These are phyloP conservation scores for Gari tellinella DNA, from an alignment of 2,888 invertebrate genomes.

Conservation along the genomic window DNA sequence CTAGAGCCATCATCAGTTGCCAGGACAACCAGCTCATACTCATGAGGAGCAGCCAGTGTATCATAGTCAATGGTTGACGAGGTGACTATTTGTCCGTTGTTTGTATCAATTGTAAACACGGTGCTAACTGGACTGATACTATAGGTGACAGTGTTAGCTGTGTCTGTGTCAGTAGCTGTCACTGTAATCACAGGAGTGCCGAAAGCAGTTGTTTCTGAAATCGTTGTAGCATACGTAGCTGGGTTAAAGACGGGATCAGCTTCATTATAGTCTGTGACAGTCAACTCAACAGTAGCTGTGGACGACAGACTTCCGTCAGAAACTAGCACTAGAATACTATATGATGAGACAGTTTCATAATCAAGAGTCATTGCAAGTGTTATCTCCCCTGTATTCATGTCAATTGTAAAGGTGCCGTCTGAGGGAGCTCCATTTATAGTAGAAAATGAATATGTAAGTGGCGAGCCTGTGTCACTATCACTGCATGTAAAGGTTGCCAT, in stretches of 20 bases:
- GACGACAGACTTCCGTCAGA: conserved; percentile 36
- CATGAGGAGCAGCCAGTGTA: conserved; percentile 51
- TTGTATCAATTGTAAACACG: conserved; percentile 61
- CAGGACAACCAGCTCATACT: conserved; percentile 55
- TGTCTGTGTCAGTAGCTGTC: conserved; percentile 66
- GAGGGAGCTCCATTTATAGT: conserved; percentile 57
- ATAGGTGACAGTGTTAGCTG: conserved; percentile 44
- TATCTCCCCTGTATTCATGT: conserved; percentile 54
- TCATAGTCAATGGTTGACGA: conserved; percentile 60
- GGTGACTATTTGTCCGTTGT: conserved; percentile 62
- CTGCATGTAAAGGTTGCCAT: conserved; percentile 61
- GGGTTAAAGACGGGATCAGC: conserved; percentile 59
- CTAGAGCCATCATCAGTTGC: conserved; percentile 55
- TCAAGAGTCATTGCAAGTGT: conserved; percentile 43
- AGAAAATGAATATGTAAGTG: conserved; percentile 59
- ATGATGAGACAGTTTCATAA: conserved; percentile 35
- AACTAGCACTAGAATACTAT: conserved; percentile 36
- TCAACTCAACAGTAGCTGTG: conserved; percentile 43
- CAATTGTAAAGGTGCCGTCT: conserved; percentile 53
- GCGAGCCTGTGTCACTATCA: conserved; percentile 66
- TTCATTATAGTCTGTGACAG: conserved; percentile 67
- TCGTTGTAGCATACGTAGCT: conserved; percentile 31
- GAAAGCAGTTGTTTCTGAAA: conserved; percentile 57
- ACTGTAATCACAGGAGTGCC: conserved; percentile 59
- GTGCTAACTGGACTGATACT: conserved; percentile 28